Evolutionary conservation across 2,113 vertebrate genomes (phyloP), one percentile per base, ranked within the genome.

Genomic region (Hippocampus abdominalis): DNA sequence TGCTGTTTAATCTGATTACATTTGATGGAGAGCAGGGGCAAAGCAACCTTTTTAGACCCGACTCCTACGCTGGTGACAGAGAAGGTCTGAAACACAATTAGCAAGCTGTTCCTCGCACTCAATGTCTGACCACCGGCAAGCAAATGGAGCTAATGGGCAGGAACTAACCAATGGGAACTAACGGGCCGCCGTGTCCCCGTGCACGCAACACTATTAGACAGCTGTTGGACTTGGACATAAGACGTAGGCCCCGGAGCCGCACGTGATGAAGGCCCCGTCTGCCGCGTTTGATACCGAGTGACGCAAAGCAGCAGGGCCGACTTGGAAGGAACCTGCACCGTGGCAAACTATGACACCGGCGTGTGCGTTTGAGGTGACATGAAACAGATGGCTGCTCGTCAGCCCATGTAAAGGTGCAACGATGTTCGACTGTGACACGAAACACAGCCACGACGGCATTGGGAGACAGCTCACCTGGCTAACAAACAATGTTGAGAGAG

Each of bases 81-180:
- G 88, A 89, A 89, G 89, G 89, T 88, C 88, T 89, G 88, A 90
- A 90, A 90, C 85, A 85, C 85, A 87, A 90, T 90, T 90, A 90
- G 89, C 89, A 89, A 90, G 88, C 89, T 90, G 89, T 90, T 90
- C 87, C 85, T 77, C 85, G 85, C 87, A 84, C 81, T 88, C 88
- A 87, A 32, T 83, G 88, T 90, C 87, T 87, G 86, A 90, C 89
- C 87, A 88, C 84, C 77, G 75, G 87, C 86, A 86, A 86, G 86
- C 88, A 89, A 88, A 89, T 86, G 82, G 80, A 87, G 80, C 81
- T 88, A 90, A 90, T 89, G 84, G 86, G 72, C 81, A 85, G 88
- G 86, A 89, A 88, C 88, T 86, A 87, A 90, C 88, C 89, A 89
- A 90, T 89, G 81, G 79, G 86, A 88, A 87, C 80, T 79, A 85